Evolutionary conservation across 2,113 vertebrate species (phyloP).

Genomic region (Alexandromys fortis): DNA sequence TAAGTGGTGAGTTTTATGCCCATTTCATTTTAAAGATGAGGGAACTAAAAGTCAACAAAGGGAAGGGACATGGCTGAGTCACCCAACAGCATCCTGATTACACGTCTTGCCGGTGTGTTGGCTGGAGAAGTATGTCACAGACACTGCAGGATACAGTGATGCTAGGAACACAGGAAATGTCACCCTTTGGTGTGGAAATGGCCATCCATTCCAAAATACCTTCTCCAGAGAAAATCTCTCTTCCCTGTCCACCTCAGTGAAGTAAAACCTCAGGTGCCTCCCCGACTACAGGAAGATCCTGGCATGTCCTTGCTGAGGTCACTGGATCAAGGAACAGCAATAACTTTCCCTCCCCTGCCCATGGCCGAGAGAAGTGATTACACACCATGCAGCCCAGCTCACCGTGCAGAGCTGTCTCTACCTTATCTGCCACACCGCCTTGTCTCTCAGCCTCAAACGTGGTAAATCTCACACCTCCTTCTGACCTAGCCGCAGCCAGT

Average conservation of each 20-base stretch:
- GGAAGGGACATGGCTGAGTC: background rate
- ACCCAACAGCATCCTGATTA: background rate
- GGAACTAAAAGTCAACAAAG: conserved; percentile 9
- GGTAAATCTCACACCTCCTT: background rate
- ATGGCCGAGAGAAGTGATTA: background rate
- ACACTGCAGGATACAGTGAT: background rate
- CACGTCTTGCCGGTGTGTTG: background rate
- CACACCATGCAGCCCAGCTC: background rate
- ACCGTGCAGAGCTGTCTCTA: background rate
- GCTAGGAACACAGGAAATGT: background rate
- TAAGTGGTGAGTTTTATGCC: background rate
- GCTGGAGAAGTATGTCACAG: background rate
- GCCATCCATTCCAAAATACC: background rate
- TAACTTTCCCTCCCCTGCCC: background rate
- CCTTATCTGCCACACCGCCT: background rate
- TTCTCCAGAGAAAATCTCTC: background rate
- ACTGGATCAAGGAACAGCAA: background rate
- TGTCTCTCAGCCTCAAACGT: background rate
- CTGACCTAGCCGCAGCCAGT: background rate
- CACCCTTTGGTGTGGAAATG: background rate
- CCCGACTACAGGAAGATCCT: background rate
- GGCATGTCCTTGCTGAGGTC: background rate
- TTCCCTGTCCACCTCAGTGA: background rate
- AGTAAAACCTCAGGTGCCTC: background rate
- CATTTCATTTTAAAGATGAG: conserved; percentile 31